These are phyloP conservation scores for Chloroclysta siterata DNA, from an alignment of 2,888 invertebrate genomes.

Conservation along the genomic window DNA sequence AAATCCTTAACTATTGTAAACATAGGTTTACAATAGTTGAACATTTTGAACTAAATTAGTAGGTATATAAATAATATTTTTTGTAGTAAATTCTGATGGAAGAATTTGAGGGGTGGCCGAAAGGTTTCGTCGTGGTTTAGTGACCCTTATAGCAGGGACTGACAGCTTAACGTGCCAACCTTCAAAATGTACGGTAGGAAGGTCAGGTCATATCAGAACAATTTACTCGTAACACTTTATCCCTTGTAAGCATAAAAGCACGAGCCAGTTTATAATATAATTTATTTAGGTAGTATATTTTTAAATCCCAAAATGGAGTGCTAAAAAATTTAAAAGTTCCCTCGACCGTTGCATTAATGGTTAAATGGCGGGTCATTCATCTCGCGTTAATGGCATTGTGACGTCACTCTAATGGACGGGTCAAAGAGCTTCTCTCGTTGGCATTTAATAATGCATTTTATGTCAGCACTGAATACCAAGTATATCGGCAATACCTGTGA, in stretches of 20 bases:
- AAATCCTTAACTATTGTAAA: too few species aligned
- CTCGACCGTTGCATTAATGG: conserved; percentile 53
- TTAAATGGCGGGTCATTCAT: conserved; percentile 65
- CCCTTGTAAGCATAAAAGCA: conserved; percentile 2
- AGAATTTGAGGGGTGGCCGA: too few species aligned
- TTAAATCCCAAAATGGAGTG: conserved; percentile 27
- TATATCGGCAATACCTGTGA: neutral
- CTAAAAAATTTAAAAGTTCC: conserved; percentile 52
- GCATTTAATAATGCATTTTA: conserved; percentile 62
- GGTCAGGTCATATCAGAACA: neutral
- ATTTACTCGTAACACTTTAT: neutral
- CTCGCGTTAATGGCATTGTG: conserved; percentile 60
- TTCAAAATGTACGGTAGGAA: neutral
- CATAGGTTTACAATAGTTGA: too few species aligned
- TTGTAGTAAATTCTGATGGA: too few species aligned
- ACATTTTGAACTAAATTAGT: too few species aligned
- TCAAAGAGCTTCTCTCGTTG: conserved; percentile 57
- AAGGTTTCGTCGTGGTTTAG: neutral
- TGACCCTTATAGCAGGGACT: neutral
- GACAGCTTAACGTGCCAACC: neutral
- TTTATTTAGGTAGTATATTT: conserved; percentile 9
- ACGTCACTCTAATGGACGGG: conserved; percentile 62
- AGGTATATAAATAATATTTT: too few species aligned
- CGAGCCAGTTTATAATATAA: neutral
- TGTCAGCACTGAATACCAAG: conserved; percentile 42